phyloP scores from a whole-genome alignment of 2,797 vertebrate genomes.

The Gambelia wislizenii region DNA sequence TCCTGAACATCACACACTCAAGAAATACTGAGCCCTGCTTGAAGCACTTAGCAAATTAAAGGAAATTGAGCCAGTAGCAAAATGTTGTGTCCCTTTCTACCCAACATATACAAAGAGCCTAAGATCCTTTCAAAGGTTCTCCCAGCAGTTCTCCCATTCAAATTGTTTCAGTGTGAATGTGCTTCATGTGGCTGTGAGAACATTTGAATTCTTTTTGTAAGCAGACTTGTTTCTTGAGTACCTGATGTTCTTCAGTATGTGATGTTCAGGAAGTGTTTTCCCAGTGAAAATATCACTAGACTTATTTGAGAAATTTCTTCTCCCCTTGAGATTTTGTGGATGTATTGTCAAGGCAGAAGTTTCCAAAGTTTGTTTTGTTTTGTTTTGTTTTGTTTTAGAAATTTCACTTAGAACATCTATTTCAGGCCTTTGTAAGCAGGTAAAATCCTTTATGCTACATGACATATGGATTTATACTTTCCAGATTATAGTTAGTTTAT shows the following conservation, averaged over 20 bases:
- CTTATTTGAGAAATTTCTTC: not conserved
- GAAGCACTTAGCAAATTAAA: constrained; percentile 27
- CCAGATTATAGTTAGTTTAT: not conserved
- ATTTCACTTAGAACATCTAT: not conserved
- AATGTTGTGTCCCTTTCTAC: not conserved
- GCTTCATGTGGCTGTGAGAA: not conserved
- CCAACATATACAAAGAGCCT: not conserved
- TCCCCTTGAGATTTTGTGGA: not conserved
- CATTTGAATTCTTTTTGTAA: not conserved
- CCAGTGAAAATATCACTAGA: not conserved
- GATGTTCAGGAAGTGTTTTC: too few relatives aligned
- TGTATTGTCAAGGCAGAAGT: not conserved
- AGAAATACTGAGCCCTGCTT: constrained; percentile 30
- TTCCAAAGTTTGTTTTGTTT: not conserved
- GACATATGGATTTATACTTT: not conserved
- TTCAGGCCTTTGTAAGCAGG: not conserved
- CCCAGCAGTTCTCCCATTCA: not conserved
- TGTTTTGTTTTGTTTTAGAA: too few relatives aligned
- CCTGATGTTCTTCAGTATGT: too few relatives aligned
- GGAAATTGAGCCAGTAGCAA: not conserved
- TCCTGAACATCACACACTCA: constrained; percentile 34
- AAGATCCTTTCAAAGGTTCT: not conserved
- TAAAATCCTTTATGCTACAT: not conserved
- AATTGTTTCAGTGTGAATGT: not conserved
- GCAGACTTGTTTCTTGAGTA: not conserved